These are phyloP conservation scores for Engystomops pustulosus DNA, from an alignment of 2,113 vertebrate genomes.

Conservation along the genomic window DNA sequence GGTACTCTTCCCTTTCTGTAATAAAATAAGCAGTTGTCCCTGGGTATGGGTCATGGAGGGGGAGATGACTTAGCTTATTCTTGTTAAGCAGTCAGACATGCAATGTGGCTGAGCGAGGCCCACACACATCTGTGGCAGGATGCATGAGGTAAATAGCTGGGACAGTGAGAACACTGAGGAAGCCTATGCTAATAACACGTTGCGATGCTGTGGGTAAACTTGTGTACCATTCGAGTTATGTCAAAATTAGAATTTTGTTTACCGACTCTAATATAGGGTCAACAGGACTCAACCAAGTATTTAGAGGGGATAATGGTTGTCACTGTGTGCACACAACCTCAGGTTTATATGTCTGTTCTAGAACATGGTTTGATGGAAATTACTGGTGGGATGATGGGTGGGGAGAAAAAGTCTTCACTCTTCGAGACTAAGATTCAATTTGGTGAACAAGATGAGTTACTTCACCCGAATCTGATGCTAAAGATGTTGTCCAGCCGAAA, in stretches of 20 bases:
- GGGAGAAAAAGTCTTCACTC: too few relatives aligned
- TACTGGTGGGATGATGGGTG: background rate
- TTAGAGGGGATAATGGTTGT: background rate
- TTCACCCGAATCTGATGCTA: too few relatives aligned
- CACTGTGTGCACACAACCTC: background rate
- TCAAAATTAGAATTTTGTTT: conserved; percentile 25
- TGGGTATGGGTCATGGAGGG: conserved; percentile 29
- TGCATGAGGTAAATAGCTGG: conserved; percentile 46
- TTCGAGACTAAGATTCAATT: background rate
- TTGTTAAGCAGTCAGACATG: conserved; percentile 41
- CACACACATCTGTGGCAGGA: conserved; percentile 58
- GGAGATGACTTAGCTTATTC: conserved; percentile 32
- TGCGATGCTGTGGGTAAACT: background rate
- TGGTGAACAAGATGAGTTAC: background rate
- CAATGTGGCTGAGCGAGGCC: conserved; percentile 49
- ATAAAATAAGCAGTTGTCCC: conserved; percentile 46
- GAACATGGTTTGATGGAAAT: background rate
- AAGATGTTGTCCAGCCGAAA: too few relatives aligned
- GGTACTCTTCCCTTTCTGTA: conserved; percentile 47
- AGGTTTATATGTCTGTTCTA: background rate
- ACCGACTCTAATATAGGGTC: background rate
- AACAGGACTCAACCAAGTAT: conserved; percentile 10
- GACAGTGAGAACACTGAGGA: conserved; percentile 13
- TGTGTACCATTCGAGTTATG: background rate
- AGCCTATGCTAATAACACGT: conserved; percentile 24